These are phyloP conservation scores for Remorina albescens DNA, from an alignment of 2,797 vertebrate species.

Conservation along the genomic window DNA sequence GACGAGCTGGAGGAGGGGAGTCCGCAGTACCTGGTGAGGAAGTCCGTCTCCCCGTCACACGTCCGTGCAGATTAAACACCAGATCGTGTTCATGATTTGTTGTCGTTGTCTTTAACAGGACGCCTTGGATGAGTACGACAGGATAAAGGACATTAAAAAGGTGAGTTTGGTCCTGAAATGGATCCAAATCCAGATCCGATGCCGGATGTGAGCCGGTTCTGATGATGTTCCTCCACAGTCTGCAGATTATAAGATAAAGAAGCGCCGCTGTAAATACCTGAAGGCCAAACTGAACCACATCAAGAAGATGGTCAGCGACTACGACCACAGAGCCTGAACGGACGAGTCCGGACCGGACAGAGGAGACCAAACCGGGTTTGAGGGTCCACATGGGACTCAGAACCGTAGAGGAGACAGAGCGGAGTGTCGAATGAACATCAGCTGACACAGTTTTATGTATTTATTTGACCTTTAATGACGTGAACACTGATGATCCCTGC, in stretches of 20 bases:
- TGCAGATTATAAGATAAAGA: conserved; percentile 88
- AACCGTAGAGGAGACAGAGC: too few relatives aligned
- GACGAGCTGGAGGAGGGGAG: conserved; percentile 86
- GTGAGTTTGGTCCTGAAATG: neutral
- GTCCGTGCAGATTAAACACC: neutral
- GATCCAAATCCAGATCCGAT: neutral
- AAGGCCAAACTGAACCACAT: conserved; percentile 92
- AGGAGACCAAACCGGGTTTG: neutral
- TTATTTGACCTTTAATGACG: conserved; percentile 46
- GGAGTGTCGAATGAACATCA: too few relatives aligned
- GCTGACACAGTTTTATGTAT: too few relatives aligned
- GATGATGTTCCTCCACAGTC: conserved; percentile 73
- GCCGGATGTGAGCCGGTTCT: neutral
- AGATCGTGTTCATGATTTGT: conserved; percentile 5
- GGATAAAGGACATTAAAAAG: conserved; percentile 83
- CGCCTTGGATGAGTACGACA: conserved; percentile 86
- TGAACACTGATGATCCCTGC: conserved; percentile 14
- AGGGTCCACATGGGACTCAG: neutral
- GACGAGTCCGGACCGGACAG: neutral
- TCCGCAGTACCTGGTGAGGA: conserved; percentile 86
- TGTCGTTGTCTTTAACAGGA: conserved; percentile 75
- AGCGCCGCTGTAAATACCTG: conserved; percentile 88
- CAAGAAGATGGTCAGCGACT: conserved; percentile 91
- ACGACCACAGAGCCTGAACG: conserved; percentile 76
- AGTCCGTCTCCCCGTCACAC: too few relatives aligned